Evolutionary conservation across 2,888 invertebrate species (phyloP).

Genomic region (Chrysolina americana): DNA sequence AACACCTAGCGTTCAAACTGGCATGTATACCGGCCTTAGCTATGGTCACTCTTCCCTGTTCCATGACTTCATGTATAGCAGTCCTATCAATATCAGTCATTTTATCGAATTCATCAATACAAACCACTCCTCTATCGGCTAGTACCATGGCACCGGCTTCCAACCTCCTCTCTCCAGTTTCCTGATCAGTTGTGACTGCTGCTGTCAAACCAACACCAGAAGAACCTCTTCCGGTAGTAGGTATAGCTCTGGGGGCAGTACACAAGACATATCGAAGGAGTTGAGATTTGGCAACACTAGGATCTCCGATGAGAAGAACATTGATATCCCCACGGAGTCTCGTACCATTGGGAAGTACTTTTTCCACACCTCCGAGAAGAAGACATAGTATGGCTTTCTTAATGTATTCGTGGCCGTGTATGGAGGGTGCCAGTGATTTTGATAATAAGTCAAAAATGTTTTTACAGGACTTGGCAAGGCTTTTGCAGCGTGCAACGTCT

Average conservation of each 20-base stretch:
- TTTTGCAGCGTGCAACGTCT: slow-evolving; percentile 92
- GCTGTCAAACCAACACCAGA: slow-evolving; percentile 99
- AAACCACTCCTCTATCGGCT: slow-evolving; percentile 89
- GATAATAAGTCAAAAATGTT: slow-evolving; percentile 92
- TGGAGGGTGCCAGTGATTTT: slow-evolving; percentile 96
- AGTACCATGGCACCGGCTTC: slow-evolving; percentile 99
- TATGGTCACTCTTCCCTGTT: slow-evolving; percentile 97
- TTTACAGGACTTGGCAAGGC: slow-evolving; percentile 79
- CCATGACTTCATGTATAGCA: slow-evolving; percentile 99
- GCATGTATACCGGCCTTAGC: slow-evolving; percentile 99
- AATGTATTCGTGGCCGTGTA: slow-evolving; percentile 96
- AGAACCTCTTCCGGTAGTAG: slow-evolving; percentile 98
- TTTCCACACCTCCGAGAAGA: slow-evolving; percentile 95
- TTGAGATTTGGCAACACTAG: slow-evolving; percentile 98
- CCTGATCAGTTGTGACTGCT: slow-evolving; percentile 96
- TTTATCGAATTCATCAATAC: slow-evolving; percentile 98
- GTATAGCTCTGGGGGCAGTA: slow-evolving; percentile 95
- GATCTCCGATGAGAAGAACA: slow-evolving; percentile 90
- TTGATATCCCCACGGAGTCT: slow-evolving; percentile 84
- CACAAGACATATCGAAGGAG: slow-evolving; percentile 92
- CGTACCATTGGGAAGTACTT: slow-evolving; percentile 91
- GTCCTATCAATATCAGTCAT: slow-evolving; percentile 99
- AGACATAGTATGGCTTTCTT: slow-evolving; percentile 97
- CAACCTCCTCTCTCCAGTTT: slow-evolving; percentile 82
- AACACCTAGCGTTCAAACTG: slow-evolving; percentile 96